phyloP scores from a whole-genome alignment of 1,140 invertebrate species.

The Brachionus koreanus region DNA sequence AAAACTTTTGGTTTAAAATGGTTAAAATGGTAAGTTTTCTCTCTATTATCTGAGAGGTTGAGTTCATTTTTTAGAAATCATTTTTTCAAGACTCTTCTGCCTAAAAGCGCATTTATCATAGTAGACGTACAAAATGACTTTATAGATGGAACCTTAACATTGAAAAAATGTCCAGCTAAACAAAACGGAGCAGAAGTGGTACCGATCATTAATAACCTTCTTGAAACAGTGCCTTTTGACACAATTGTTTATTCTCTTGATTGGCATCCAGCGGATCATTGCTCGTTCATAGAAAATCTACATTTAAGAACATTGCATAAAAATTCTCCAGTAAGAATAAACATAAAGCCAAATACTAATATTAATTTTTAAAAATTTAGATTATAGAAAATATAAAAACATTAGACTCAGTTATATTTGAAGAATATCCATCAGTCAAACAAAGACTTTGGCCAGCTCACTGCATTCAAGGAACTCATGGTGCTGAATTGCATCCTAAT shows the following conservation, averaged over 20 bases:
- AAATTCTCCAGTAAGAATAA: conserved; percentile 62
- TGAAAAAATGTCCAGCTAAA: conserved; percentile 83
- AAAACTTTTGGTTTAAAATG: conserved; percentile 37
- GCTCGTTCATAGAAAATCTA: conserved; percentile 91
- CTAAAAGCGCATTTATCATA: conserved; percentile 71
- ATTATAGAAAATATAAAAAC: not conserved
- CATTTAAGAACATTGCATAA: conserved; percentile 65
- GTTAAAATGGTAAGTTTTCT: conserved; percentile 2
- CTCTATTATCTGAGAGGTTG: not conserved
- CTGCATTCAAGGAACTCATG: conserved; percentile 90
- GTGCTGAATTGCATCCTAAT: conserved; percentile 84
- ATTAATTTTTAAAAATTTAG: not conserved
- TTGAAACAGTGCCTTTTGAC: conserved; percentile 79
- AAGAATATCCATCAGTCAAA: conserved; percentile 47
- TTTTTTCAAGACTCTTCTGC: not conserved
- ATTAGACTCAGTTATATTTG: conserved; percentile 78
- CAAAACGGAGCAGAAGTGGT: conserved; percentile 66
- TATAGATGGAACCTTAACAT: conserved; percentile 84
- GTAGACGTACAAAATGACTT: conserved; percentile 99
- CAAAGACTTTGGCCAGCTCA: conserved; percentile 79
- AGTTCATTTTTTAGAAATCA: not conserved
- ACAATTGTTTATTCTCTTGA: conserved; percentile 90
- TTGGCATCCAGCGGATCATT: conserved; percentile 93
- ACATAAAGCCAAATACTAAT: not conserved
- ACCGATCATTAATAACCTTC: conserved; percentile 81